Evolutionary conservation across 2,888 invertebrate species (phyloP).

Genomic region (Augiades crinisus): DNA sequence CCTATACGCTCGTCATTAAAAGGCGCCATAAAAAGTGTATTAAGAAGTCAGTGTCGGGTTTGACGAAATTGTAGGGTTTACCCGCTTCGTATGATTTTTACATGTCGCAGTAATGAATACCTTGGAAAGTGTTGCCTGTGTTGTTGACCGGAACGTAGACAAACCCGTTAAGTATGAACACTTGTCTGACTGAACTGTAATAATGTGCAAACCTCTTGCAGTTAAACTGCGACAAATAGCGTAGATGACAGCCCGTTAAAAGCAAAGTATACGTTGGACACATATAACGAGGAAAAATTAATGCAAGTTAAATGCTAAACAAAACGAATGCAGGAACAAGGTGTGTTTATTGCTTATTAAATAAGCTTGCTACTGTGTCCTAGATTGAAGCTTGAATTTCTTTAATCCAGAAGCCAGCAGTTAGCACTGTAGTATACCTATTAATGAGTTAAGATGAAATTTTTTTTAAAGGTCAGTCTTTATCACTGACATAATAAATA

Average conservation of each 20-base stretch:
- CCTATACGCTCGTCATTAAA: slow-evolving; percentile 39
- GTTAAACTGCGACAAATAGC: slow-evolving; percentile 3
- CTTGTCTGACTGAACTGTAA: background rate
- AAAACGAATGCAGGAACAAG: background rate
- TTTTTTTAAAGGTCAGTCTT: no score
- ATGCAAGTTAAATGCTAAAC: slow-evolving; percentile 5
- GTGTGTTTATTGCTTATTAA: no score
- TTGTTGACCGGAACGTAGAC: slow-evolving; percentile 15
- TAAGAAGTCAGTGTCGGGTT: slow-evolving; percentile 20
- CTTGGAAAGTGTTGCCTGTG: slow-evolving; percentile 16
- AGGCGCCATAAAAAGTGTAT: slow-evolving; percentile 30
- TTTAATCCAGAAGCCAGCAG: no score
- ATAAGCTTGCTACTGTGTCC: no score
- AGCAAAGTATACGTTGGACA: slow-evolving; percentile 5
- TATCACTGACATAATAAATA: no score
- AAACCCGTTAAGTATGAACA: background rate
- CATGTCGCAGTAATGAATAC: slow-evolving; percentile 19
- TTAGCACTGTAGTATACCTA: no score
- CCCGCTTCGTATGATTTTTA: slow-evolving; percentile 20
- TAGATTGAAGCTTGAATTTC: no score
- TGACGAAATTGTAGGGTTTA: slow-evolving; percentile 23
- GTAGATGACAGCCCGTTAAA: slow-evolving; percentile 13
- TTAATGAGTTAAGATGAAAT: no score
- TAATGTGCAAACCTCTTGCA: background rate
- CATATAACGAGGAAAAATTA: slow-evolving; percentile 10